Percentiles rank a stretch among this genome's conserved stretches.
These are phyloP conservation scores for Virgularia gustaviana DNA, from an alignment of 92 coral and sea anemone species.

Conservation along the genomic window DNA sequence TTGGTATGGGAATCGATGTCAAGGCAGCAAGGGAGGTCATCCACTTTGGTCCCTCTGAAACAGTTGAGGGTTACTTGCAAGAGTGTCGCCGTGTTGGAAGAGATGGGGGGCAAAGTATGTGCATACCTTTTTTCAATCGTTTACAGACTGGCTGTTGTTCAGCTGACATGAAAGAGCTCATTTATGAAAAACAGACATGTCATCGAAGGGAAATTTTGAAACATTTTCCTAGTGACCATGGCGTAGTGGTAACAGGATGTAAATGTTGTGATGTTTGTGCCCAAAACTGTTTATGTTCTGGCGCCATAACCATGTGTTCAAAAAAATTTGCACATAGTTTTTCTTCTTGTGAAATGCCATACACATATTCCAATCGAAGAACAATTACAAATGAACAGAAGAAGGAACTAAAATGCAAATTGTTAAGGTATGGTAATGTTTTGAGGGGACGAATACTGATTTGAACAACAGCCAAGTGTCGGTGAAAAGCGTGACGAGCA, in stretches of 20 bases:
- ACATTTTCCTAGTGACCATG: not conserved
- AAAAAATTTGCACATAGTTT: no score
- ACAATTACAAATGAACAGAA: no score
- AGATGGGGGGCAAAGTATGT: not conserved
- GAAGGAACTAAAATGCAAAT: no score
- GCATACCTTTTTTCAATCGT: not conserved
- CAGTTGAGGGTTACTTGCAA: not conserved
- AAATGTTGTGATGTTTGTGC: no score
- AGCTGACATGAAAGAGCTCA: not conserved
- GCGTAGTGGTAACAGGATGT: no score
- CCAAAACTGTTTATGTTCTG: no score
- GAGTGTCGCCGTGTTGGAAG: not conserved
- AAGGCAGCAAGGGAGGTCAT: conserved; percentile 38
- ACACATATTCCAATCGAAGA: no score
- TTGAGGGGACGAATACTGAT: not conserved
- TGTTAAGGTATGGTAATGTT: no score
- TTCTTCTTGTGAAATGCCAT: no score
- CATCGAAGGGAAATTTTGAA: no score
- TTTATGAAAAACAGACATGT: not conserved
- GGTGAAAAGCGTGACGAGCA: no score
- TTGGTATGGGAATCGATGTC: conserved; percentile 58
- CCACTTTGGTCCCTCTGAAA: conserved; percentile 34
- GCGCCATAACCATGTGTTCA: no score
- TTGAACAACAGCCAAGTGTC: not conserved
- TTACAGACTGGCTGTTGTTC: not conserved